phyloP scores from a whole-genome alignment of 2,888 invertebrate species.

The Timema cristinae region DNA sequence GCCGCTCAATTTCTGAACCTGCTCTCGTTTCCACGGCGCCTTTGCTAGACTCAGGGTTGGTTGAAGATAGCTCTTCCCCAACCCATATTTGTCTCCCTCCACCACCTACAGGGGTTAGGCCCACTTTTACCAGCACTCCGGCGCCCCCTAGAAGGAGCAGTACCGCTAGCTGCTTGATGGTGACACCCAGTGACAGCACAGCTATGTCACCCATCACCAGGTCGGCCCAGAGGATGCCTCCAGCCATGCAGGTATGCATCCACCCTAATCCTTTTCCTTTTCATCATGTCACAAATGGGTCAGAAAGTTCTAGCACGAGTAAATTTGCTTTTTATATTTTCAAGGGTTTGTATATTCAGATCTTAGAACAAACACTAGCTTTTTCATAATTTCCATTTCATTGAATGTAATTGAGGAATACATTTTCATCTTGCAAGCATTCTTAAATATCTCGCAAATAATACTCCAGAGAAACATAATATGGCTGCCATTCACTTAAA shows the following conservation, averaged over 20 bases:
- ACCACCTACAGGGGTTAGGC: too few species aligned
- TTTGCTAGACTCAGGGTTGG: too few species aligned
- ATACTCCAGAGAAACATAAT: too few species aligned
- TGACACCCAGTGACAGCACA: constrained; percentile 52
- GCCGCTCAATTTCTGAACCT: too few species aligned
- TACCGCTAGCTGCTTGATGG: background rate
- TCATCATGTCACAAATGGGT: too few species aligned
- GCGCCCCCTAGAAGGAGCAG: background rate
- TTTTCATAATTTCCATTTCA: background rate
- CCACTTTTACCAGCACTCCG: too few species aligned
- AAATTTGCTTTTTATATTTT: constrained; percentile 6
- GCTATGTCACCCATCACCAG: constrained; percentile 88
- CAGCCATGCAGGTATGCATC: constrained; percentile 78
- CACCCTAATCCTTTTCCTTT: constrained; percentile 17
- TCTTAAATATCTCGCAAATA: too few species aligned
- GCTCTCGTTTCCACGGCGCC: too few species aligned
- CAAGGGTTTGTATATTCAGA: background rate
- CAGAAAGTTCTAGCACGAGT: background rate
- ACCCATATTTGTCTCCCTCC: too few species aligned
- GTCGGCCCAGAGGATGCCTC: constrained; percentile 79
- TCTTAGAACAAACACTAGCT: background rate
- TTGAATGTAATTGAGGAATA: too few species aligned
- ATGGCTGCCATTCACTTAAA: background rate
- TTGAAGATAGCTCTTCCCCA: too few species aligned
- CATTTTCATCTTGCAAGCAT: too few species aligned